These are phyloP conservation scores for Peromyscus maniculatus DNA, from an alignment of 2,113 vertebrate genomes.

Conservation along the genomic window DNA sequence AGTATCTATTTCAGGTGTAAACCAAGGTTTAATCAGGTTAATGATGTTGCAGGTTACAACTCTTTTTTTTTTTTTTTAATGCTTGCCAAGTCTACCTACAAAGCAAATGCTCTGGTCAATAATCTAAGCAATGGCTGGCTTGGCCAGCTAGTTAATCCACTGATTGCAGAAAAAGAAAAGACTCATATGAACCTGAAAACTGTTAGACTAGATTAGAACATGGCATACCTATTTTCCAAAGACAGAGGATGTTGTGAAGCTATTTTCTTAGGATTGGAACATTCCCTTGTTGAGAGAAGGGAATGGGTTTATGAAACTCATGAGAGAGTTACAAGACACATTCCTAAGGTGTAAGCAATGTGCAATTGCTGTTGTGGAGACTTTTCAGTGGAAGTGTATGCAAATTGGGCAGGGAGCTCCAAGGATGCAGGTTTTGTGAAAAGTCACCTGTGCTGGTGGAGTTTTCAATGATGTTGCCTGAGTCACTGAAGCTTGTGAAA, in stretches of 20 bases:
- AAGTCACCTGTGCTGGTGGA: not conserved
- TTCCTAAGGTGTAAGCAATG: not conserved
- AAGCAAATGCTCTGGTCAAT: not conserved
- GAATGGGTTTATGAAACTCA: not conserved
- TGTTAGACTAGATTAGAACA: not conserved
- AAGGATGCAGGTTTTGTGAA: not conserved
- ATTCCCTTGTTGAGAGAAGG: not conserved
- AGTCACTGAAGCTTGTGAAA: not conserved
- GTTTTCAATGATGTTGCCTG: not conserved
- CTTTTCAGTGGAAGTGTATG: not conserved
- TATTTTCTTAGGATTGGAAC: not conserved
- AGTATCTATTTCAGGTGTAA: not conserved
- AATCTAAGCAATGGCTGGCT: not conserved
- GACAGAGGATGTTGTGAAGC: not conserved
- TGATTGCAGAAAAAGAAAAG: not conserved
- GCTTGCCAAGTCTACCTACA: conserved; percentile 15
- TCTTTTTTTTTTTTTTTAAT: not conserved
- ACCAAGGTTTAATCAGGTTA: conserved; percentile 17
- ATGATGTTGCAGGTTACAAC: conserved; percentile 29
- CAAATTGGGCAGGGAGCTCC: not conserved
- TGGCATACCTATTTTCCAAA: not conserved
- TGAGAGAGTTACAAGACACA: too few relatives aligned
- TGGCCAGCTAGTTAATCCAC: not conserved
- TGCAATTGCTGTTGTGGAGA: not conserved
- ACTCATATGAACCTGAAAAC: not conserved